phyloP scores from a whole-genome alignment of 2,797 vertebrate species.

The Pangasius larnaudii region DNA sequence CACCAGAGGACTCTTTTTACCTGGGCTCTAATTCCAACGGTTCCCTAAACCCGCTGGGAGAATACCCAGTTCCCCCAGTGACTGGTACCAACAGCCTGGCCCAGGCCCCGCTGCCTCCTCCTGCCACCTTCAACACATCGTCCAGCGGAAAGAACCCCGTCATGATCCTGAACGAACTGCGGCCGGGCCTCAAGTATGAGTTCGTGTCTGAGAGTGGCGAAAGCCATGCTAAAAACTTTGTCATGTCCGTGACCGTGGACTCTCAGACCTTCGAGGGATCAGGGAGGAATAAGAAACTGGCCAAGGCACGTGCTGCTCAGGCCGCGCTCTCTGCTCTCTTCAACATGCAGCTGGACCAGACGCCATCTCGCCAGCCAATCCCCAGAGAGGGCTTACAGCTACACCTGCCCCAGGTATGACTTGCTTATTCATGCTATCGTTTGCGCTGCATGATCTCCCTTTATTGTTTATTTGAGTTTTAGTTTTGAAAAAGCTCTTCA shows the following conservation, averaged over 20 bases:
- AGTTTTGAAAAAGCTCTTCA: neutral
- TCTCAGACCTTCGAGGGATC: slow-evolving; percentile 93
- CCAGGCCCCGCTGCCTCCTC: slow-evolving; percentile 83
- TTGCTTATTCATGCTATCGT: neutral
- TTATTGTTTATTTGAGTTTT: slow-evolving; percentile 28
- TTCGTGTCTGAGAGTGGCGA: slow-evolving; percentile 97
- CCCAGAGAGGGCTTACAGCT: slow-evolving; percentile 94
- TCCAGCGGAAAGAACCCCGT: slow-evolving; percentile 95
- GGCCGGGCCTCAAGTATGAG: slow-evolving; percentile 94
- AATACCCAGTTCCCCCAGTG: slow-evolving; percentile 81
- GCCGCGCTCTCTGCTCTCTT: slow-evolving; percentile 91
- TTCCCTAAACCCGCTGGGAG: slow-evolving; percentile 82
- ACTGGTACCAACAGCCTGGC: slow-evolving; percentile 78
- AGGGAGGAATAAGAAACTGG: slow-evolving; percentile 96
- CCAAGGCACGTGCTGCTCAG: slow-evolving; percentile 95
- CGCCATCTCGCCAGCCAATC: slow-evolving; percentile 93
- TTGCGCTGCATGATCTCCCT: neutral
- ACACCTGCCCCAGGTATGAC: slow-evolving; percentile 92
- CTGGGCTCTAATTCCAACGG: slow-evolving; percentile 89
- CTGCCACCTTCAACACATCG: slow-evolving; percentile 80
- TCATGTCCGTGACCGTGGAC: slow-evolving; percentile 95
- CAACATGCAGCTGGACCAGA: slow-evolving; percentile 97
- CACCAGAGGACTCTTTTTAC: slow-evolving; percentile 84
- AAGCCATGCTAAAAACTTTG: slow-evolving; percentile 98
- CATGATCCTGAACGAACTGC: slow-evolving; percentile 97